Evolutionary conservation across 1,140 invertebrate genomes (phyloP), one percentile per base, ranked within the genome.

Genomic region (Bradynema listronoti): DNA sequence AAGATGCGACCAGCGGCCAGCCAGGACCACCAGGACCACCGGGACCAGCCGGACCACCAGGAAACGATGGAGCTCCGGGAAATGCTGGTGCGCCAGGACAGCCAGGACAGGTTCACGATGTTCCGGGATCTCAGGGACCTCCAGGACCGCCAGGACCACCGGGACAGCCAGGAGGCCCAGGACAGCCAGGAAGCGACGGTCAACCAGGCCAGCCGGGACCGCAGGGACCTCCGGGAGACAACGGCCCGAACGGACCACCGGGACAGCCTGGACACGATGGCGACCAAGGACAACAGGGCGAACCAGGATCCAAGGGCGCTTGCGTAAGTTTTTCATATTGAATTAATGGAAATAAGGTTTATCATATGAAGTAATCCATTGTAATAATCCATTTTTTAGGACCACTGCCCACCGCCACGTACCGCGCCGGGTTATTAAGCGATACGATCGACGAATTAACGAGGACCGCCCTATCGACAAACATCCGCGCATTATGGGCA

Each of bases 1-100:
- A 33, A 51, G 47, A 43, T 39, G 52, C 65, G 7, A 51, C 29
- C 25, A 66, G 68, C 25, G 64, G 64, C 11, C 32, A 46, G 11
- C 66, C 43, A 22, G 66, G 65, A 32, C 66, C 65, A 22, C 62
- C 61, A 19, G 61, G 61, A 2, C 61, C 61, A 5, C 62, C 61
- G 27, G 57, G 64, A 32, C 61, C 61, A 4, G 39, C 54, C 6
- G 65, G 65, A 47, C 58, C 55, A 5, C 25, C 50, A 22, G 66
- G 65, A 29, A 56, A 60, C 27, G 53, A 64, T 2, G 65, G 65
- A 53, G 47, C 52, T 33, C 39, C 66, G 22, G 65, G 65, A 11
- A 0, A 49, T 1, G 50, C 66, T 7, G 65, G 65, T 24, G 11
- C 32, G 4, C 59, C 60, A 0, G 65, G 65, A 16, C 52, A 50